These are phyloP conservation scores for Muntiacus reevesi DNA, from an alignment of 2,113 vertebrate species.

Conservation along the genomic window DNA sequence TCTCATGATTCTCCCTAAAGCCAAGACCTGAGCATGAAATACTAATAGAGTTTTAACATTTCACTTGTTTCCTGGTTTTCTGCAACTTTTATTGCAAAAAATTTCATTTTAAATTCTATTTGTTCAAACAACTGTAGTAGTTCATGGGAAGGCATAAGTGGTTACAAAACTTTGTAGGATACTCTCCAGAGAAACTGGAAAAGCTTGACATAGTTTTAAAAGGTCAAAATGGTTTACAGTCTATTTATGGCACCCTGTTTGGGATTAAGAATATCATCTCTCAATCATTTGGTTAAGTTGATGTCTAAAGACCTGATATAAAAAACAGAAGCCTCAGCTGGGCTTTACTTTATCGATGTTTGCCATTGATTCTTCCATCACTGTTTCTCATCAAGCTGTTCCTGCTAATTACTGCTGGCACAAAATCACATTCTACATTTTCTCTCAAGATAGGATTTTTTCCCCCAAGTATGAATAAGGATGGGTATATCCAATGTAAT, in stretches of 20 bases:
- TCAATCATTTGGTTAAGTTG: conserved; percentile 7
- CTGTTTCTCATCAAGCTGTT: conserved; percentile 51
- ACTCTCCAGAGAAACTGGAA: background rate
- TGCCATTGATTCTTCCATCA: conserved; percentile 46
- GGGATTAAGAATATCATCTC: conserved; percentile 28
- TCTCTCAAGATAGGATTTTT: conserved; percentile 14
- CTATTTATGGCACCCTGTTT: background rate
- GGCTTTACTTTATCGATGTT: conserved; percentile 30
- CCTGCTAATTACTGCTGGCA: conserved; percentile 36
- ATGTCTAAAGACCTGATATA: conserved; percentile 19
- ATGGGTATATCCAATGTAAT: background rate
- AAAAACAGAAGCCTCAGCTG: background rate
- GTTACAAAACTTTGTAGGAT: background rate
- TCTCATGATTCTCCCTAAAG: background rate
- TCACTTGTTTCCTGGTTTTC: background rate
- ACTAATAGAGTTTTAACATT: background rate
- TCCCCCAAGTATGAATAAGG: background rate
- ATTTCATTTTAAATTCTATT: background rate
- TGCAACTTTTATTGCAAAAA: background rate
- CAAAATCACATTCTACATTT: conserved; percentile 30
- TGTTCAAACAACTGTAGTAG: background rate
- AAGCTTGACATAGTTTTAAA: conserved; percentile 1
- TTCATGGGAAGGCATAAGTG: background rate
- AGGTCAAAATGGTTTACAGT: conserved; percentile 11
- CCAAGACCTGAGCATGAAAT: background rate